Conservation (phyloP, 1,140 invertebrate species). For the Drosophila suzukii region DNA sequence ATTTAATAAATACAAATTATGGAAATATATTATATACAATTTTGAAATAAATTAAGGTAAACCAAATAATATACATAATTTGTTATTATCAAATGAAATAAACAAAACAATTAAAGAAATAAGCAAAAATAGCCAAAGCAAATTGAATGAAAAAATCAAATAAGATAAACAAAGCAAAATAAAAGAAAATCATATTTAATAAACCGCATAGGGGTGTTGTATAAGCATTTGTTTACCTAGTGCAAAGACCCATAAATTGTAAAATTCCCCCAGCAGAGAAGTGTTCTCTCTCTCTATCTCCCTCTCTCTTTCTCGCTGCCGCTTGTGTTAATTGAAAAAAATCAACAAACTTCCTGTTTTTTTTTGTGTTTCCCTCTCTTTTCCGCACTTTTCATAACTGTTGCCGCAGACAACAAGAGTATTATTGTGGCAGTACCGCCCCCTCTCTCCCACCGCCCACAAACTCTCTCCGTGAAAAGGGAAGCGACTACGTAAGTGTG, state of each 20-base stretch:
- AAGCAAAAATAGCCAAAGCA: background rate
- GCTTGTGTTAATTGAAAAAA: conserved; percentile 67
- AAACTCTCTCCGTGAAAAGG: conserved; percentile 15
- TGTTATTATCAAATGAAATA: background rate
- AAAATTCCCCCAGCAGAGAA: conserved; percentile 44
- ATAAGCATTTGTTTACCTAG: conserved; percentile 65
- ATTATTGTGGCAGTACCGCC: conserved; percentile 71
- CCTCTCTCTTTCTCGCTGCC: conserved; percentile 6
- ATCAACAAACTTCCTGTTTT: conserved; percentile 74
- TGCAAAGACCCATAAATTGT: conserved; percentile 60
- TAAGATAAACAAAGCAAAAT: background rate
- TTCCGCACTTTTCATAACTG: conserved; percentile 58
- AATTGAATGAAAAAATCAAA: conserved; percentile 3
- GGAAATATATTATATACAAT: too few relatives aligned
- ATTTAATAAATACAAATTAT: background rate
- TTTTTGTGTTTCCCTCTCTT: conserved; percentile 32
- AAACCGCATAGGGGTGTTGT: conserved; percentile 56
- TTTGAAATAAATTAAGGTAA: too few relatives aligned
- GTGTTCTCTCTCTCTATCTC: conserved; percentile 13
- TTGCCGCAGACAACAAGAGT: conserved; percentile 80
- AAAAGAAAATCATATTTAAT: conserved; percentile 57
- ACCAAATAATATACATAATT: too few relatives aligned
- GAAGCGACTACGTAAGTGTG: conserved; percentile 15
- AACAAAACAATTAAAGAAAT: background rate
- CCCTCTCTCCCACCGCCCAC: conserved; percentile 2